Conservation (phyloP, 2,113 vertebrate genomes). For the Protomyctophum bolini region DNA sequence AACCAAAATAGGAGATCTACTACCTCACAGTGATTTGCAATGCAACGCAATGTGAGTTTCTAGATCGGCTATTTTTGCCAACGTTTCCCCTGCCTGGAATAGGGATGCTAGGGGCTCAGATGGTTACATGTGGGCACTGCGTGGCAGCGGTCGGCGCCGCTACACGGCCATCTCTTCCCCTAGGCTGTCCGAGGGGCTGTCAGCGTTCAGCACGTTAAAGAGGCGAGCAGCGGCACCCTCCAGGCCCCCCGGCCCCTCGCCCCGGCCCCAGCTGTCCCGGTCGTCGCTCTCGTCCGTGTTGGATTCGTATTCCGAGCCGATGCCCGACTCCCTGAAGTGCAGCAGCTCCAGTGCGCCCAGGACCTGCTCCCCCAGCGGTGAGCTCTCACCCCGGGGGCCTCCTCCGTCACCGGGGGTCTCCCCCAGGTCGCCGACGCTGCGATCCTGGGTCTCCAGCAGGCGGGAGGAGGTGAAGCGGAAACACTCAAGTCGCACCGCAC, state of each 20-base stretch:
- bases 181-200: conserved; percentile 85
- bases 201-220: conserved; percentile 83
- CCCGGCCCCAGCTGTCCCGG: conserved; percentile 90
- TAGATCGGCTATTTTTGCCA: no score
- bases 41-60: no score
- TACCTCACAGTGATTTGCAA: no score
- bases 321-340: conserved; percentile 92
- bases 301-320: conserved; percentile 93
- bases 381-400: conserved; percentile 42
- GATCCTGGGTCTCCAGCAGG: conserved; percentile 53
- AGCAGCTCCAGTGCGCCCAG: conserved; percentile 91
- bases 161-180: conserved; percentile 90
- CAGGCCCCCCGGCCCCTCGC: conserved; percentile 63
- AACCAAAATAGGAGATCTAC: no score
- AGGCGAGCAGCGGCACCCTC: conserved; percentile 66
- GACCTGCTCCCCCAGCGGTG: conserved; percentile 71
- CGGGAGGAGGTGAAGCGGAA: conserved; percentile 84
- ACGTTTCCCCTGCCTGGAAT: no score
- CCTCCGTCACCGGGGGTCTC: conserved; percentile 63
- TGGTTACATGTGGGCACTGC: conserved; percentile 2
- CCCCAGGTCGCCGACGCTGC: conserved; percentile 53
- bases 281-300: conserved; percentile 95
- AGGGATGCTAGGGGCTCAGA: background rate
- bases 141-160: conserved; percentile 20
- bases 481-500: conserved; percentile 86